Percentiles rank a stretch among this genome's conserved stretches.
These are phyloP conservation scores for Rhyacichthys aspro DNA, from an alignment of 2,797 vertebrate species.

Conservation along the genomic window DNA sequence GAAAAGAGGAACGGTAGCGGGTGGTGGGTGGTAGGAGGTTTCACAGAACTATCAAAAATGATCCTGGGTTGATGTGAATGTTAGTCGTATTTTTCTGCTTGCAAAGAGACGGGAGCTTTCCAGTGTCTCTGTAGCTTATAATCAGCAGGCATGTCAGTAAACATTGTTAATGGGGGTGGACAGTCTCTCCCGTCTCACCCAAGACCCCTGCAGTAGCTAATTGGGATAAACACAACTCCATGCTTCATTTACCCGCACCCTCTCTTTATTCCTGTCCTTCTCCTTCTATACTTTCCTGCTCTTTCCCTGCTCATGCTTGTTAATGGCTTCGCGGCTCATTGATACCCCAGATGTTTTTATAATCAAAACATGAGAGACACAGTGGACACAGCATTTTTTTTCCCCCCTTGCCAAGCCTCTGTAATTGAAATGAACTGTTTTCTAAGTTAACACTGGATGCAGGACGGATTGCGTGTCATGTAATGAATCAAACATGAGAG, in stretches of 20 bases:
- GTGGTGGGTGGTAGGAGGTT: slow-evolving; percentile 28
- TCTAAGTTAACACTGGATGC: slow-evolving; percentile 44
- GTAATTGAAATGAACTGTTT: slow-evolving; percentile 56
- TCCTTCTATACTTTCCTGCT: slow-evolving; percentile 36
- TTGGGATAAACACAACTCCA: slow-evolving; percentile 82
- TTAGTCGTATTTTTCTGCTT: slow-evolving; percentile 34
- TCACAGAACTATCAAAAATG: slow-evolving; percentile 2
- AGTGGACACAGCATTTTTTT: slow-evolving; percentile 57
- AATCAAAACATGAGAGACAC: slow-evolving; percentile 74
- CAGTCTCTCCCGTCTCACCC: slow-evolving; percentile 69
- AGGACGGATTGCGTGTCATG: slow-evolving; percentile 15
- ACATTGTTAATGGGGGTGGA: slow-evolving; percentile 82
- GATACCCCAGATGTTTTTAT: slow-evolving; percentile 71
- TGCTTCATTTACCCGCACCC: slow-evolving; percentile 74
- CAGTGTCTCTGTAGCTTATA: slow-evolving; percentile 60
- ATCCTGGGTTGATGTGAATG: background rate
- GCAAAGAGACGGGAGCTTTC: slow-evolving; percentile 45
- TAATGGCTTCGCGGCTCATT: slow-evolving; percentile 79
- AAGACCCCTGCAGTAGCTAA: slow-evolving; percentile 79
- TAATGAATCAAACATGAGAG: slow-evolving; percentile 48
- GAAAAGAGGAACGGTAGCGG: slow-evolving; percentile 26
- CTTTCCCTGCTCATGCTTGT: slow-evolving; percentile 53
- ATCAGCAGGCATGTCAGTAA: slow-evolving; percentile 80
- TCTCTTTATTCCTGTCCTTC: slow-evolving; percentile 49
- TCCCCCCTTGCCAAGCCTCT: slow-evolving; percentile 16